Evolutionary conservation across 2,888 invertebrate species (phyloP).

Genomic region (Homarus gammarus): DNA sequence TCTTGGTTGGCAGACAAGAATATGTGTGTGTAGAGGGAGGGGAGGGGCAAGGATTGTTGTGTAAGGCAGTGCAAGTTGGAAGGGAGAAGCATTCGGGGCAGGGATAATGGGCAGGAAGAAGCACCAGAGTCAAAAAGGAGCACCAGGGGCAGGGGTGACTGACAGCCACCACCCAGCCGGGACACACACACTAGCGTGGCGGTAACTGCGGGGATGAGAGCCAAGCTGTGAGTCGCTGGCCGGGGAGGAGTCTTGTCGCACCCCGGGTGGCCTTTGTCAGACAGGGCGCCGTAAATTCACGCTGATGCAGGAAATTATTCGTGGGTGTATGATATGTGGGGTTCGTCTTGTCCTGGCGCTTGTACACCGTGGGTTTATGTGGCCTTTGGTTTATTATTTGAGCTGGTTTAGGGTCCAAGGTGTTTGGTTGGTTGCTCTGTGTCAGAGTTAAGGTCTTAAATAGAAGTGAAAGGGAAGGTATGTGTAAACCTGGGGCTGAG

Average conservation of each 20-base stretch:
- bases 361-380: conserved; percentile 32
- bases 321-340: conserved; percentile 29
- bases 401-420: conserved; percentile 6
- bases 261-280: conserved; percentile 47
- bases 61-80: no score
- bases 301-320: conserved; percentile 39
- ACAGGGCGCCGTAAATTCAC: conserved; percentile 28
- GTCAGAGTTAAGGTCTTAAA: conserved; percentile 11
- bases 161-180: background rate
- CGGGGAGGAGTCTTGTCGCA: background rate
- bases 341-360: conserved; percentile 28
- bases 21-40: no score
- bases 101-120: no score
- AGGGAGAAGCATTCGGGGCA: no score
- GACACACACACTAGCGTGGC: conserved; percentile 1
- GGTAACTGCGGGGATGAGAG: background rate
- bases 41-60: no score
- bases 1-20: no score
- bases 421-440: background rate
- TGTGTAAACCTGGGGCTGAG: background rate
- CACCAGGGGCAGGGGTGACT: no score
- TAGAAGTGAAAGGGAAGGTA: conserved; percentile 2
- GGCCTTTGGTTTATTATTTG: background rate
- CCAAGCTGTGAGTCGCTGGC: background rate
- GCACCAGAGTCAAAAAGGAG: no score